Evolutionary conservation across 2,113 vertebrate species (phyloP).

Genomic region (Vimba vimba): DNA sequence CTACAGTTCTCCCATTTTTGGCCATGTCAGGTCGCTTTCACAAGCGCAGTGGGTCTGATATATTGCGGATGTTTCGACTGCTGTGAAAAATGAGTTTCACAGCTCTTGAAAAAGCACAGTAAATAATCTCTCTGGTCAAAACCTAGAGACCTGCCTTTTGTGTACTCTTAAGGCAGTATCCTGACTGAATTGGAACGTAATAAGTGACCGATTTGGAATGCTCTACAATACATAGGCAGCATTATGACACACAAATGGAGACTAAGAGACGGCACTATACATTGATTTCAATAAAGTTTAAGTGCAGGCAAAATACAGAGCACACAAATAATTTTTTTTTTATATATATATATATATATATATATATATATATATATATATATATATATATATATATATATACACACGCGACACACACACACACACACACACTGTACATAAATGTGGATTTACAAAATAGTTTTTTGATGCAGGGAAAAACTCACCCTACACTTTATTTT

Average conservation of each 20-base stretch:
- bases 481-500: no score
- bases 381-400: no score
- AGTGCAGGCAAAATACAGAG: neutral
- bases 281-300: neutral
- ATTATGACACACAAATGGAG: neutral
- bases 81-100: conserved; percentile 25
- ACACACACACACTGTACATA: no score
- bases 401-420: no score
- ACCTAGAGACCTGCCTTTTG: neutral
- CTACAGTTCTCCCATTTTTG: conserved; percentile 3
- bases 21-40: neutral
- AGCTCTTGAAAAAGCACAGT: neutral
- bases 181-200: neutral
- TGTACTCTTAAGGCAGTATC: neutral
- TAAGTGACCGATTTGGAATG: conserved; percentile 15
- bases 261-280: neutral
- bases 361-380: no score
- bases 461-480: no score
- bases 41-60: neutral
- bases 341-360: no score
- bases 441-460: no score
- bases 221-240: neutral
- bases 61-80: conserved; percentile 14
- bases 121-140: neutral
- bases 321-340: neutral